Base-by-base conservation (phyloP, 2,797 vertebrate genomes). In the Acomys russatus region DNA sequence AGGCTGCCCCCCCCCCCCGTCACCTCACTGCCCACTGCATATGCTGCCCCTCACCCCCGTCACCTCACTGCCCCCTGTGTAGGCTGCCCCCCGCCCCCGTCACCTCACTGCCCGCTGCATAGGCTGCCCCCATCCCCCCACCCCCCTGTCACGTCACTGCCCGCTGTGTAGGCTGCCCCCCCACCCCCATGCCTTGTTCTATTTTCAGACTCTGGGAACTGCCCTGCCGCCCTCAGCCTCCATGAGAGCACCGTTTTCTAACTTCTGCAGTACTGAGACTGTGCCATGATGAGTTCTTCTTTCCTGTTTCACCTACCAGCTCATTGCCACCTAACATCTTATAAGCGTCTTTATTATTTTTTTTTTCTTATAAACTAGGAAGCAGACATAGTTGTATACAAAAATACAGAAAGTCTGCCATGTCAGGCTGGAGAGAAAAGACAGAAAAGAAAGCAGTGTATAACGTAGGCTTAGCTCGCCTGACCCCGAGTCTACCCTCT, bases 301-400 rank as follows among this genome's bases (percentile, higher is more conserved):
- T 88, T 70, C 28, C 63, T 87, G 18, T 88, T n/a, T 68, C 86
- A n/a, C 71, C 20, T 51, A 30, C 80, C 30, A 85, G 22, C 15
- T 71, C 59, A 28, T 38, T 20, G 38, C 30, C 68, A 0, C 28
- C 51, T 6, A 78, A 28, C 76, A 64, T 91, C 80, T 85, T 86
- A 38, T 38, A 86, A 93, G 9, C 25, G 82, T n/a, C n/a, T n/a
- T n/a, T n/a, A n/a, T 44, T 79, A 78, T 73, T 90, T 94, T 3
- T 92, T 92, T 97, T 94, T 54, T 17, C 33, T 82, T 30, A 0
- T 0, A 91, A 49, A 64, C 66, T 94, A 59, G 71, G 90, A 74
- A 76, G 87, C 35, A 95, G 82, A 83, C n/a, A 85, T 25, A 9
- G 0, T 91, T 90, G 20, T 86, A n/a, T 4, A 20, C 54, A 86